Conservation (phyloP, 2,797 vertebrate species). For the Rhinichthys osculus region DNA sequence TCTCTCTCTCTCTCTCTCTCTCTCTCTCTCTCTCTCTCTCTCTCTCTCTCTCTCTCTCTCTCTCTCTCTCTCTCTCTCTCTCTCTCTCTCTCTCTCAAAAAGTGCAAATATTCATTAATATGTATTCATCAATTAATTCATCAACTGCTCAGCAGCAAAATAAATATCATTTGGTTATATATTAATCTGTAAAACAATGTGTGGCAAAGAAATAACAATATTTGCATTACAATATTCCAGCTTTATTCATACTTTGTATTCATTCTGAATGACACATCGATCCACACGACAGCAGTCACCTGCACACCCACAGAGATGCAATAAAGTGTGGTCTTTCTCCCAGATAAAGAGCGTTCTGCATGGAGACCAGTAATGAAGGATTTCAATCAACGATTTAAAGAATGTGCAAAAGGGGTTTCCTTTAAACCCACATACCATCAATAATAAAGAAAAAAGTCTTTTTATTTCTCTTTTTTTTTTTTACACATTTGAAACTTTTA, state of each 20-base stretch:
- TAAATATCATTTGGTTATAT: background rate
- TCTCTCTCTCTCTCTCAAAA: too few species aligned
- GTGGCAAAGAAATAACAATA: background rate
- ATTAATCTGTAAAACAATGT: background rate
- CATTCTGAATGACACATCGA: constrained; percentile 34
- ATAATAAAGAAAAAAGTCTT: background rate
- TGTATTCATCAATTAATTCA: background rate
- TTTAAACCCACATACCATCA: constrained; percentile 3
- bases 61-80: too few species aligned
- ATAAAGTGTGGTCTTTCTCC: constrained; percentile 28
- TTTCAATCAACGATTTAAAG: constrained; percentile 9
- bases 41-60: too few species aligned
- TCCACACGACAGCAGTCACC: constrained; percentile 14
- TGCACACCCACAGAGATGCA: constrained; percentile 28
- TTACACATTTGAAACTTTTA: background rate
- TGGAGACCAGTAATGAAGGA: constrained; percentile 28
- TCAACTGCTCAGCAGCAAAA: background rate
- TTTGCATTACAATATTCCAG: constrained; percentile 6
- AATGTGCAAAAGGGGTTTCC: constrained; percentile 49
- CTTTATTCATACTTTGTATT: constrained; percentile 48
- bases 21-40: too few species aligned
- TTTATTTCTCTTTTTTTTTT: background rate
- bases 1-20: too few species aligned
- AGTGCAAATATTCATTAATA: background rate
- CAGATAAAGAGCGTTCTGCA: constrained; percentile 30